Conservation (phyloP, 2,113 vertebrate genomes). For the Pogona vitticeps region DNA sequence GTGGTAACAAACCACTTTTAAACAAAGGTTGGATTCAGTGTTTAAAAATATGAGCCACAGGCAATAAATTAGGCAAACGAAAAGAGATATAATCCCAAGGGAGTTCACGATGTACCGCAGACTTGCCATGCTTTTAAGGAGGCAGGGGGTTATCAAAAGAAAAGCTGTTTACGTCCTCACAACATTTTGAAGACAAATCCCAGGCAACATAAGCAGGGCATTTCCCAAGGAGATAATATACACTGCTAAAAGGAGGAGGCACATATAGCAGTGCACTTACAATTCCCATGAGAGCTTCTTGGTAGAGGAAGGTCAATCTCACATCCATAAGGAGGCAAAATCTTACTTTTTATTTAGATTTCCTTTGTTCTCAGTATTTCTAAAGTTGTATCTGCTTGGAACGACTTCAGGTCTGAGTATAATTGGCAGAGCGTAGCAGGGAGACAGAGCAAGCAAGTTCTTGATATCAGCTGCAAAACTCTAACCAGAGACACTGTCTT, state of each 20-base stretch:
- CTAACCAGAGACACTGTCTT: background rate
- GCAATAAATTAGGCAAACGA: conserved; percentile 53
- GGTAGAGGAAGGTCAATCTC: conserved; percentile 19
- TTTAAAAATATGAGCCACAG: conserved; percentile 45
- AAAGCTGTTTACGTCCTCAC: background rate
- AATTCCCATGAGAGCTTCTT: conserved; percentile 21
- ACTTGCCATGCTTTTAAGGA: conserved; percentile 42
- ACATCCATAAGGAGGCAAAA: conserved; percentile 14
- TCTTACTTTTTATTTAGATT: background rate
- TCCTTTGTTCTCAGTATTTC: background rate
- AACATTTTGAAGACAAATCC: conserved; percentile 36
- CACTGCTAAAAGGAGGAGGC: conserved; percentile 10
- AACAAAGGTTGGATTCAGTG: conserved; percentile 54
- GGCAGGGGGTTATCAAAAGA: conserved; percentile 53
- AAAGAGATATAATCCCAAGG: conserved; percentile 38
- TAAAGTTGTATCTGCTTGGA: background rate
- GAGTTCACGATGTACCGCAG: conserved; percentile 48
- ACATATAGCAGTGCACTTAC: conserved; percentile 24
- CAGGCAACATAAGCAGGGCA: conserved; percentile 13
- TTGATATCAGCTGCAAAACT: background rate
- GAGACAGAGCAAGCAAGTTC: background rate
- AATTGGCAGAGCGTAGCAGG: background rate
- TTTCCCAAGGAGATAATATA: conserved; percentile 40
- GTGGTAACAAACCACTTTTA: conserved; percentile 53
- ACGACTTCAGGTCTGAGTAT: background rate